phyloP scores from a whole-genome alignment of 2,113 vertebrate genomes.

The Cathartes aura region DNA sequence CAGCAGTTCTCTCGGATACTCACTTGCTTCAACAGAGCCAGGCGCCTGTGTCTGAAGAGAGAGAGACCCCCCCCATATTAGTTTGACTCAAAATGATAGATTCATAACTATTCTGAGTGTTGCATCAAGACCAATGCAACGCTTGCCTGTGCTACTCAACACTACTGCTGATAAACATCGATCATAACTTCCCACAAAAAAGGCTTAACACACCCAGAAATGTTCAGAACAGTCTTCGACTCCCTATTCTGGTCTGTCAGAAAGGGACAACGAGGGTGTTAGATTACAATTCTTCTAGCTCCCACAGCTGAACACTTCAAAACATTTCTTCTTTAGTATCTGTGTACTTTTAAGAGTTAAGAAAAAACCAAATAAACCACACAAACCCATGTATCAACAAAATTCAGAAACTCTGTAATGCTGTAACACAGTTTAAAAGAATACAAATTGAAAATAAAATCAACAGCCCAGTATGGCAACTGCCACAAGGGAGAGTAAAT shows the following conservation, averaged over 20 bases:
- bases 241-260: not conserved
- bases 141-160: not conserved
- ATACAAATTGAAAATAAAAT: not conserved
- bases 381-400: not conserved
- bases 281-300: not conserved
- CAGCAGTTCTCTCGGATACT: slow-evolving; percentile 99
- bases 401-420: not conserved
- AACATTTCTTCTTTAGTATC: not conserved
- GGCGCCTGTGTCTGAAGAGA: slow-evolving; percentile 87
- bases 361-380: not conserved
- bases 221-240: not conserved
- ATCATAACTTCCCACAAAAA: not conserved
- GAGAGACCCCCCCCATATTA: not conserved
- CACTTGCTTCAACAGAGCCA: slow-evolving; percentile 96
- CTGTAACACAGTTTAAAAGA: not conserved
- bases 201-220: not conserved
- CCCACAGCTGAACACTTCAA: not conserved
- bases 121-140: not conserved
- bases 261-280: not conserved
- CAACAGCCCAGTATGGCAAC: not conserved
- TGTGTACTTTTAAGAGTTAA: not conserved
- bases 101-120: not conserved
- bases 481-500: not conserved
- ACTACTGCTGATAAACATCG: not conserved
- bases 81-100: not conserved